Base-by-base conservation (phyloP, 1,140 invertebrate genomes). In the Goniozus legneri region DNA sequence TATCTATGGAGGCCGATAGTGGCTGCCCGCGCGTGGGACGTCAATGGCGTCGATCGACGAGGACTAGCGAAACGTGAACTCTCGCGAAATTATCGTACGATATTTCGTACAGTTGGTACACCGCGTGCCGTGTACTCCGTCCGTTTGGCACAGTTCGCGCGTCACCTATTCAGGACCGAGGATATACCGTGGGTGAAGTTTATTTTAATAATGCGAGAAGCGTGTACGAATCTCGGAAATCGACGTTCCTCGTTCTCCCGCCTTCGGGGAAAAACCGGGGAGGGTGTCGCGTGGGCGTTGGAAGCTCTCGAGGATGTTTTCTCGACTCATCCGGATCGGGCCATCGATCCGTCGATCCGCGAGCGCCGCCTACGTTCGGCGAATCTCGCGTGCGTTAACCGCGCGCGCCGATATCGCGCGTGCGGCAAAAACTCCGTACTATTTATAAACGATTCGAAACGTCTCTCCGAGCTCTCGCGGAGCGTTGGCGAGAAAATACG, bases 361-460 rank as follows among this genome's bases (percentile, higher is more conserved):
- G n/a, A n/a, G n/a, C n/a, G n/a, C n/a, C n/a, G n/a, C n/a, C n/a
- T n/a, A n/a, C n/a, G n/a, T n/a, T n/a, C n/a, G n/a, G n/a, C n/a
- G n/a, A n/a, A n/a, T n/a, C n/a, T n/a, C n/a, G 24, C 15, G 14
- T 4, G 10, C 20, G 22, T 19, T 39, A 35, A 52, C 52, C 52
- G 47, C 42, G 34, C 27, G 14, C 45, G 8, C 14, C 35, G 31
- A 4, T 20, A 8, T 16, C 16, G 40, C 18, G 27, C 10, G 16
- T 57, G 45, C n/a, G 39, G 47, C 33, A 39, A 54, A 38, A 51
- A 63, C 58, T 61, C 53, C 55, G n/a, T 61, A 60, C 69, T 71
- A 71, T 71, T 71, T 70, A 70, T 70, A 71, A 71, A 67, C 58
- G 60, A 53, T 69, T 63, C 61, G 61, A 63, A 71, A n/a, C n/a